A percentile compares a stretch with the other conserved stretches of the same genome.
Evolutionary conservation across 2,797 vertebrate genomes (phyloP).

Genomic region (Catharus ustulatus): DNA sequence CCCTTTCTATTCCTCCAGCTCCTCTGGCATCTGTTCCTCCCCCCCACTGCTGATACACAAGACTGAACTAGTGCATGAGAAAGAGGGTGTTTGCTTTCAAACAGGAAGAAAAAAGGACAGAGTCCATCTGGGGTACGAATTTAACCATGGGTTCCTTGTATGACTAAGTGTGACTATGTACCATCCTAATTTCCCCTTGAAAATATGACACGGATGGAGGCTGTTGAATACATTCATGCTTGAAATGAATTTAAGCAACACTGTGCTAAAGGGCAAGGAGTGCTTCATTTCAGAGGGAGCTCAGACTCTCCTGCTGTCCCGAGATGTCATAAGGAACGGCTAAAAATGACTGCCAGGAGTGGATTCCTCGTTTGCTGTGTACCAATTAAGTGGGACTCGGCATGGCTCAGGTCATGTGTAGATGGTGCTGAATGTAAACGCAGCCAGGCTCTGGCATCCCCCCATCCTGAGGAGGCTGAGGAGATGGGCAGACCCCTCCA

Average conservation of each 20-base stretch:
- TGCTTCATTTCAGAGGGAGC: conserved; percentile 6
- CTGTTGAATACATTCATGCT: not conserved
- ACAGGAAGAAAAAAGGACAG: conserved; percentile 21
- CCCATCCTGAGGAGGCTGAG: not conserved
- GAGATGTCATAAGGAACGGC: not conserved
- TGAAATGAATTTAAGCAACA: not conserved
- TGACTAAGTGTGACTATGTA: not conserved
- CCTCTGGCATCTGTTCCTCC: conserved; percentile 34
- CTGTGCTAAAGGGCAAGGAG: conserved; percentile 21
- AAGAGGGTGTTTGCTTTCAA: conserved; percentile 50
- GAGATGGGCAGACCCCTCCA: not conserved
- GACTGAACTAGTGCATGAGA: not conserved
- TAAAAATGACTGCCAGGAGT: conserved; percentile 12
- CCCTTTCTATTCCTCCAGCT: not conserved
- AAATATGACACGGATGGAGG: not conserved
- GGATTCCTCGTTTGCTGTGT: not conserved
- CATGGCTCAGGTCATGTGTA: not conserved
- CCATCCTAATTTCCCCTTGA: not conserved
- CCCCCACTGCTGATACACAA: not conserved
- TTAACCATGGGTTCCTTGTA: not conserved
- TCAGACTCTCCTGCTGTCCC: not conserved
- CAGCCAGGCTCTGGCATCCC: not conserved
- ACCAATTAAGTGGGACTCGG: not conserved
- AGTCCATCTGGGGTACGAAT: conserved; percentile 24
- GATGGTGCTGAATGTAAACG: not conserved